Percentiles rank a stretch among this genome's conserved stretches.
Conservation (phyloP, 2,888 invertebrate genomes). For the Abrostola tripartita region DNA sequence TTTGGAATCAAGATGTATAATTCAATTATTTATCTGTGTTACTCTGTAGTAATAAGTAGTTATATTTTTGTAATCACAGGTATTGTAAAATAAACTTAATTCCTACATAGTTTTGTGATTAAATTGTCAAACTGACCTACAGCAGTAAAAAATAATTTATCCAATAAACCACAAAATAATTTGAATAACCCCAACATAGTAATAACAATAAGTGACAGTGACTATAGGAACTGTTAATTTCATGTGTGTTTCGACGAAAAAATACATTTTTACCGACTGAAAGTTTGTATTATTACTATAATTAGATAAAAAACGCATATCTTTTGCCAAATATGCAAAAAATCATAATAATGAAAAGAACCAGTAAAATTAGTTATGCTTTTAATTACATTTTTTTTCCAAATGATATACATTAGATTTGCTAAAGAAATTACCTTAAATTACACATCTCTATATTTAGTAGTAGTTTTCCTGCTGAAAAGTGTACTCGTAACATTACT, state of each 20-base stretch:
- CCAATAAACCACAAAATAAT: constrained; percentile 33
- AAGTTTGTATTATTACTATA: constrained; percentile 60
- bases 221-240: constrained; percentile 65
- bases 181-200: constrained; percentile 55
- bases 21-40: constrained; percentile 79
- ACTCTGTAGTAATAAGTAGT: constrained; percentile 79
- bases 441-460: background rate
- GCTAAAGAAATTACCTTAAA: background rate
- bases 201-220: constrained; percentile 46
- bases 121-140: constrained; percentile 49
- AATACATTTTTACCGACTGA: constrained; percentile 85
- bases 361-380: constrained; percentile 1
- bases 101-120: constrained; percentile 47
- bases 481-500: background rate
- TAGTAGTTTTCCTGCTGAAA: background rate
- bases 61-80: constrained; percentile 84
- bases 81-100: constrained; percentile 64
- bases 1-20: constrained; percentile 68
- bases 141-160: constrained; percentile 40
- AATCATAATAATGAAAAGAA: background rate
- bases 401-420: background rate
- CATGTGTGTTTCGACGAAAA: constrained; percentile 79
- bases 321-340: background rate
- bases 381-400: constrained; percentile 14
- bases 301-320: background rate